Evolutionary conservation across 2,113 vertebrate species (phyloP).

Genomic region (Pygoscelis antarcticus): DNA sequence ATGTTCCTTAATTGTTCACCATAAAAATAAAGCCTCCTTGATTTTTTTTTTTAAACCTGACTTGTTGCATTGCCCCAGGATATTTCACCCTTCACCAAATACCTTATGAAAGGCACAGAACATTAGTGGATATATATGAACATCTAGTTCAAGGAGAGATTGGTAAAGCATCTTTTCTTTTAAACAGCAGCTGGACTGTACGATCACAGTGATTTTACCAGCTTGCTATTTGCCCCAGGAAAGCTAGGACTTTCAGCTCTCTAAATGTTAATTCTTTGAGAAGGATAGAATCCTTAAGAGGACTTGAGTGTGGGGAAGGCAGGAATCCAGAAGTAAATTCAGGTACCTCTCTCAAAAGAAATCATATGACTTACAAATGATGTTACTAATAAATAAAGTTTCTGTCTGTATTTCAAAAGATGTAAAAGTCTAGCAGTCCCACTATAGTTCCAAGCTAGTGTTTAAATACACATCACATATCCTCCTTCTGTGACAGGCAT

Average conservation of each 20-base stretch:
- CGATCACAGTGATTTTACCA: not conserved
- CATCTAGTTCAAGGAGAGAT: not conserved
- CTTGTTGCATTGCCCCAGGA: not conserved
- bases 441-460: not conserved
- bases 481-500: not conserved
- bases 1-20: not conserved
- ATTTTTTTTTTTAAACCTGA: not conserved
- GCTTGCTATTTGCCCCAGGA: not conserved
- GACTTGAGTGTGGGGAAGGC: not conserved
- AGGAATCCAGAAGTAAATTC: not conserved
- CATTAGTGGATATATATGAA: not conserved
- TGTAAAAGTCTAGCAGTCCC: not conserved
- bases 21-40: not conserved
- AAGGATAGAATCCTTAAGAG: not conserved
- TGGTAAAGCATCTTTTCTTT: not conserved
- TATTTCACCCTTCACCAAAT: not conserved
- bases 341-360: not conserved
- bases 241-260: not conserved
- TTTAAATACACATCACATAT: not conserved
- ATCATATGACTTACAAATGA: not conserved
- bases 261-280: not conserved
- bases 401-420: not conserved
- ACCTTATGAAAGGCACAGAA: not conserved
- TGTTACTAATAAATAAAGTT: not conserved
- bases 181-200: not conserved